Conservation (phyloP, 2,797 vertebrate genomes). For the Chromis chromis region DNA sequence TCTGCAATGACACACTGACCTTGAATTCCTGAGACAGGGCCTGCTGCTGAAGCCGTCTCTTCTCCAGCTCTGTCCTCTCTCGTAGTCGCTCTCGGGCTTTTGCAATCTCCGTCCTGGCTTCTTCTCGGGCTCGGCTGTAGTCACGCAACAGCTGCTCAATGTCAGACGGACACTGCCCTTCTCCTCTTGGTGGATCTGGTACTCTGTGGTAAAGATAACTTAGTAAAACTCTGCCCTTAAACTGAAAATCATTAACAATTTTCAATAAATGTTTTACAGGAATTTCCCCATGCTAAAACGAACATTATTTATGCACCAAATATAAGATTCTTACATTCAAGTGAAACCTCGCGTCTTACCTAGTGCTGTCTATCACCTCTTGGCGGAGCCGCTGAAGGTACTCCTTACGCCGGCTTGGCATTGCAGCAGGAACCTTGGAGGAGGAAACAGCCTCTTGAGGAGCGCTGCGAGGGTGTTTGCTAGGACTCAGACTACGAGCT, state of each 20-base stretch:
- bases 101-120: slow-evolving; percentile 92
- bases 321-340: background rate
- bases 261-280: too few relatives aligned
- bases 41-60: slow-evolving; percentile 89
- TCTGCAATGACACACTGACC: slow-evolving; percentile 73
- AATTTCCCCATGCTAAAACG: too few relatives aligned
- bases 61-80: slow-evolving; percentile 91
- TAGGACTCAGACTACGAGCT: slow-evolving; percentile 90
- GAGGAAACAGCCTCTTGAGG: slow-evolving; percentile 41
- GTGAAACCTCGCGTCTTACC: slow-evolving; percentile 74
- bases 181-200: slow-evolving; percentile 74
- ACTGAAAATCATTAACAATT: background rate
- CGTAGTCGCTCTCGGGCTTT: slow-evolving; percentile 89
- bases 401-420: slow-evolving; percentile 83
- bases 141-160: slow-evolving; percentile 91
- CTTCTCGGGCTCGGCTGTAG: slow-evolving; percentile 91
- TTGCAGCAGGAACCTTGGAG: slow-evolving; percentile 66
- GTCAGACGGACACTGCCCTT: slow-evolving; percentile 85
- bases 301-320: too few relatives aligned
- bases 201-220: slow-evolving; percentile 71
- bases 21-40: slow-evolving; percentile 84
- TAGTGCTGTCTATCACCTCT: slow-evolving; percentile 88
- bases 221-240: background rate
- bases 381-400: slow-evolving; percentile 89
- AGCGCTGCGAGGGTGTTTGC: slow-evolving; percentile 82